These are phyloP conservation scores for Anodontia alba DNA, from an alignment of 2,888 invertebrate genomes.

Conservation along the genomic window DNA sequence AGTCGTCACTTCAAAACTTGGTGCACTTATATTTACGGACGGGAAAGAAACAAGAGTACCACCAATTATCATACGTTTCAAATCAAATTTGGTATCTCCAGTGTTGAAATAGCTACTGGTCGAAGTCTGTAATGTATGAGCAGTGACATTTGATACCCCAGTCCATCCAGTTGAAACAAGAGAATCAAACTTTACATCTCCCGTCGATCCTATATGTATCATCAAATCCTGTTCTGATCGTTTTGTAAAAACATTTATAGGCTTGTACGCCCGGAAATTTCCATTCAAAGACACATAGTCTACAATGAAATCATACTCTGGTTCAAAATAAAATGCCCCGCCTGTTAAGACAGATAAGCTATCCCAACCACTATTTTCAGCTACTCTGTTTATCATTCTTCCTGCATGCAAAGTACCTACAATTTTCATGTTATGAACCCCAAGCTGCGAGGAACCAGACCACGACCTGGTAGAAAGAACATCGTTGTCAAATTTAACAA, in stretches of 20 bases:
- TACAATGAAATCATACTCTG: constrained; percentile 55
- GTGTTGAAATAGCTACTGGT: constrained; percentile 49
- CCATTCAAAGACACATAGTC: constrained; percentile 57
- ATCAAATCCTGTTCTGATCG: constrained; percentile 22
- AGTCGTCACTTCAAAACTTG: constrained; percentile 34
- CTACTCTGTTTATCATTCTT: constrained; percentile 44
- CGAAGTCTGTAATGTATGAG: constrained; percentile 37
- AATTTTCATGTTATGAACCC: constrained; percentile 52
- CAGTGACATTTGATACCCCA: constrained; percentile 43
- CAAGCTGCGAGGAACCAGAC: constrained; percentile 60
- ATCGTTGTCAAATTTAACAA: constrained; percentile 59
- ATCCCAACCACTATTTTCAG: constrained; percentile 58
- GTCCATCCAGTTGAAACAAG: constrained; percentile 40
- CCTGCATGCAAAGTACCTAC: constrained; percentile 61
- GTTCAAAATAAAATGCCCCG: constrained; percentile 59
- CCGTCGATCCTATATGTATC: constrained; percentile 34
- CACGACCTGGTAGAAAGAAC: constrained; percentile 49
- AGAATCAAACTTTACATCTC: constrained; percentile 53
- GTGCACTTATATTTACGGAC: constrained; percentile 35
- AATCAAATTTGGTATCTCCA: constrained; percentile 54
- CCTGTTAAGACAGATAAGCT: constrained; percentile 50
- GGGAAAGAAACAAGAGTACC: constrained; percentile 53
- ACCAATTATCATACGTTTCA: constrained; percentile 22
- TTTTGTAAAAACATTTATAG: constrained; percentile 45
- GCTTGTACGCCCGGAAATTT: constrained; percentile 42